These are phyloP conservation scores for Troilus luridus DNA, from an alignment of 2,888 invertebrate species.

Conservation along the genomic window DNA sequence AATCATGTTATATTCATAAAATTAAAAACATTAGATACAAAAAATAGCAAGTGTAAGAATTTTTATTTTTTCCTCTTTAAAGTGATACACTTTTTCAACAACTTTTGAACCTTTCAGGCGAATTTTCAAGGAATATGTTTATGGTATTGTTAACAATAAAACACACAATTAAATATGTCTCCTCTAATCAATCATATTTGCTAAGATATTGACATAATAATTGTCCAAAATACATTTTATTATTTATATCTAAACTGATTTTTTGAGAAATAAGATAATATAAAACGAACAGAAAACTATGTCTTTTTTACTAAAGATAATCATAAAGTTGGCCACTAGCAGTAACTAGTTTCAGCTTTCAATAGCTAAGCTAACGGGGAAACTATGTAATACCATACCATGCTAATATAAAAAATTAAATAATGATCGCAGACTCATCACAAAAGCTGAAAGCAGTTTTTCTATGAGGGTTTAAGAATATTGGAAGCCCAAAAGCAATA, in stretches of 20 bases:
- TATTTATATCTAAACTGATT: not conserved
- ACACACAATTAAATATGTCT: too few species aligned
- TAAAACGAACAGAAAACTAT: not conserved
- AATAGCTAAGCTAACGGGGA: not conserved
- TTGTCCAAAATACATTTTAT: not conserved
- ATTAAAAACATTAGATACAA: not conserved
- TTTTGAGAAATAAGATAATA: not conserved
- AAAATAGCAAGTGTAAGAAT: not conserved
- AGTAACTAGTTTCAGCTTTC: not conserved
- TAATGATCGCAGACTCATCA: not conserved
- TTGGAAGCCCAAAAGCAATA: not conserved
- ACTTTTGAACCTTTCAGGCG: not conserved
- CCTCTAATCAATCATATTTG: not conserved
- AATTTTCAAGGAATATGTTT: too few species aligned
- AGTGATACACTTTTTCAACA: not conserved
- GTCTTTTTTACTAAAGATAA: not conserved
- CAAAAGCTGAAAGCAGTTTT: not conserved
- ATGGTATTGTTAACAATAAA: too few species aligned
- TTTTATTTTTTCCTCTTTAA: not conserved
- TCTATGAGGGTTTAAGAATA: not conserved
- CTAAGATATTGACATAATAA: not conserved
- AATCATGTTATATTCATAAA: not conserved
- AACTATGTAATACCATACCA: too few species aligned
- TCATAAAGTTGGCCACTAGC: not conserved
- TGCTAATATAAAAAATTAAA: not conserved